These are phyloP conservation scores for Pachydiplax longipennis DNA, from an alignment of 2,888 invertebrate species.

Conservation along the genomic window DNA sequence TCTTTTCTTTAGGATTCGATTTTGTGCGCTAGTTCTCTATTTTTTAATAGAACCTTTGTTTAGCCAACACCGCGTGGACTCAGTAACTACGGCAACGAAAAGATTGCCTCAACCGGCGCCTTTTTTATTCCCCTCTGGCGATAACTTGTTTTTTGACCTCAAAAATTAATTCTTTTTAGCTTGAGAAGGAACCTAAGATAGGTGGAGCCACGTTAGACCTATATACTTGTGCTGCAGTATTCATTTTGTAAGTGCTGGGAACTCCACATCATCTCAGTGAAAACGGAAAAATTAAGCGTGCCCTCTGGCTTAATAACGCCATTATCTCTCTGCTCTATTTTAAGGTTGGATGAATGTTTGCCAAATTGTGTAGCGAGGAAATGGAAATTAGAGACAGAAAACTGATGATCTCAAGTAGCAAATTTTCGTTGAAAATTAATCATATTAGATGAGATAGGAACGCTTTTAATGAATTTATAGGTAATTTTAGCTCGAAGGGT, in stretches of 20 bases:
- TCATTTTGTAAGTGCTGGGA: neutral
- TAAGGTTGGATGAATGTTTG: neutral
- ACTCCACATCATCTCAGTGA: neutral
- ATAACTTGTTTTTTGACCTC: neutral
- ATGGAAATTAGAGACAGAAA: no score
- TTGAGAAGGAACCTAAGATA: neutral
- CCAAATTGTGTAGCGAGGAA: neutral
- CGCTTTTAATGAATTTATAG: no score
- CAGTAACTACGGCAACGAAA: neutral
- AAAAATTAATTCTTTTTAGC: neutral
- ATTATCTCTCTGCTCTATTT: neutral
- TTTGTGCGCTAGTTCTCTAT: neutral
- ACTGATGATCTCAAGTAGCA: no score
- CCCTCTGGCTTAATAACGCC: neutral
- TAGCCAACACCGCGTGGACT: neutral
- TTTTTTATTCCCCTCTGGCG: neutral
- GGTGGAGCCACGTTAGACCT: neutral
- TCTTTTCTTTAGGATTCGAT: neutral
- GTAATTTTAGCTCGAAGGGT: no score
- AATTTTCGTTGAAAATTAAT: no score
- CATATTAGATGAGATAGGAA: no score
- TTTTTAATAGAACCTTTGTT: neutral
- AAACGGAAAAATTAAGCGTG: neutral
- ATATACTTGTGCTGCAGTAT: neutral
- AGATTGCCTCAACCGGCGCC: neutral